Evolutionary conservation across 2,888 invertebrate species (phyloP), one percentile per base, ranked within the genome.

Genomic region (Drosophila greeni): DNA sequence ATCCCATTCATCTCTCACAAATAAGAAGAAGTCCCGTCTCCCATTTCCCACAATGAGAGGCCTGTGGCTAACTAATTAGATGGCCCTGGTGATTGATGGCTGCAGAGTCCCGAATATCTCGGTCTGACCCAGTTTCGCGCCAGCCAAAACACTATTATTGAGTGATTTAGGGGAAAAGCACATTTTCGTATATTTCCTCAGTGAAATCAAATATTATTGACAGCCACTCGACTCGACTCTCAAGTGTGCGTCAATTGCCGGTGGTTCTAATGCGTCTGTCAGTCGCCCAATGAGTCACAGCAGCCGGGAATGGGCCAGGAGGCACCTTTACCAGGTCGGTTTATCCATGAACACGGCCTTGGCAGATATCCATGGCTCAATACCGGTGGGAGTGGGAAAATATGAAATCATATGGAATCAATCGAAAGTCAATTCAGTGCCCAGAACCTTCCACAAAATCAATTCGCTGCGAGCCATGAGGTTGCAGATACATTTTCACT

Each of bases 161-260:
- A 79, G 76, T 79, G 83, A 76, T 74, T 76, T 42, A 61, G 67
- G 66, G 76, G 61, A 59, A 66, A 40, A 61, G 61, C 43, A 48
- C 43, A 37, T 42, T 54, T 72, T 74, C 66, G 74, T 82, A 79
- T 74, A 84, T 74, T 52, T 72, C 45, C 51, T 43, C 33, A 58
- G 37, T 51, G 49, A 64, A 37, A 54, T 57, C 47, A 37, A 45
- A 76, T 51, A 70, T 72, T 76, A 80, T 80, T 80, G 80, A 77
- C 85, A 80, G 78, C 70, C 82, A 81, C 80, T 80, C 78, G 76
- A 54, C 54, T 40, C 78, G 74, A 56, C 54, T 40, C 70, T 34
- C 66, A 70, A 74, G 75, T 65, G 77, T 82, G 70, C 83, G 79
- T 79, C 79, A 79, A 83, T 74, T 58, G 58, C 60, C 16, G 64